Evolutionary conservation across 1,140 invertebrate genomes (phyloP).

Genomic region (Drosophila yakuba): DNA sequence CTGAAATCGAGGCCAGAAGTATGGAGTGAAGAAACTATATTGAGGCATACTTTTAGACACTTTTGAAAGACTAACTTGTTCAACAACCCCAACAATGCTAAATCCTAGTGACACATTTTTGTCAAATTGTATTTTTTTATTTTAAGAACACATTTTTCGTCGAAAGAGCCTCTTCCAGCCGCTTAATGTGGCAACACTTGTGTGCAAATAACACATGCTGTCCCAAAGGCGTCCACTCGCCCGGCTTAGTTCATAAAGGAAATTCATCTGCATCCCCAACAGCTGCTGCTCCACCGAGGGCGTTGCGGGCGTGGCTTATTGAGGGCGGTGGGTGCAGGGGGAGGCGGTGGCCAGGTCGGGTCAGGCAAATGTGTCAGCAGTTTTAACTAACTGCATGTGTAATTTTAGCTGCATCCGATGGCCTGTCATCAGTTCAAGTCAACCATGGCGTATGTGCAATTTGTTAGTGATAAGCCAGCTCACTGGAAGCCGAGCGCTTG

Average conservation of each 20-base stretch:
- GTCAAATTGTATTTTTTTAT: too few relatives aligned
- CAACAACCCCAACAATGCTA: too few relatives aligned
- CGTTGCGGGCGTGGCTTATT: not conserved
- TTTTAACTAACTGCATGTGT: constrained; percentile 55
- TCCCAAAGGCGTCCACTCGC: constrained; percentile 28
- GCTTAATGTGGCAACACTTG: not conserved
- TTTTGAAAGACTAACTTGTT: too few relatives aligned
- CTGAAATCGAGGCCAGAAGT: too few relatives aligned
- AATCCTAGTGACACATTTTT: too few relatives aligned
- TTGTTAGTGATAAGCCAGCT: constrained; percentile 52
- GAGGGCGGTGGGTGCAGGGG: not conserved
- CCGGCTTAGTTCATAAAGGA: constrained; percentile 59
- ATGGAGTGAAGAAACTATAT: too few relatives aligned
- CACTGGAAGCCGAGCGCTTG: constrained; percentile 5
- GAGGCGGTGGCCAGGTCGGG: not conserved
- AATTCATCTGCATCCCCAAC: constrained; percentile 62
- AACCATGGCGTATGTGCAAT: constrained; percentile 55
- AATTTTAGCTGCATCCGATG: constrained; percentile 66
- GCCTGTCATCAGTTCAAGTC: constrained; percentile 67
- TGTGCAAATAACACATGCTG: constrained; percentile 6
- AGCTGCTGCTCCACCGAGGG: constrained; percentile 25
- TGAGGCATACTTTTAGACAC: too few relatives aligned
- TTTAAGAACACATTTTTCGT: too few relatives aligned
- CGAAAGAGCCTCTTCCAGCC: not conserved
- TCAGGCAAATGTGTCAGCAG: constrained; percentile 61